A percentile compares a stretch with the other conserved stretches of the same genome.
phyloP scores from a whole-genome alignment of 2,888 invertebrate genomes.

The Monochamus alternatus region DNA sequence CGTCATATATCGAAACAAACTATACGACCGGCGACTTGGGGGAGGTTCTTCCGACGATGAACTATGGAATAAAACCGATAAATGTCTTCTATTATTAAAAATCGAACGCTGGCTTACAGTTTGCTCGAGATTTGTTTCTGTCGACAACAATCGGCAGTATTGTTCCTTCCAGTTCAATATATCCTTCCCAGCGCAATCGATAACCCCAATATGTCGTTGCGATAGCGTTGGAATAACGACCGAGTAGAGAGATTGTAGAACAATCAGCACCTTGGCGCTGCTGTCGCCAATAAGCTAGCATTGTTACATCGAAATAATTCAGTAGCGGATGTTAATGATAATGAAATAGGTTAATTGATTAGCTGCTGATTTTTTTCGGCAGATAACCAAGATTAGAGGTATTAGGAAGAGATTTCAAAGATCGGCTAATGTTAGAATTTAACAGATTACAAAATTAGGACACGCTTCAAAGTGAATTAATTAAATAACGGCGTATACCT shows the following conservation, averaged over 20 bases:
- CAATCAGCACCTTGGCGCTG: conserved; percentile 1
- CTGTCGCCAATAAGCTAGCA: no score
- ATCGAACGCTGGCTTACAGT: neutral
- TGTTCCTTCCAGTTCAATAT: conserved; percentile 9
- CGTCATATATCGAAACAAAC: no score
- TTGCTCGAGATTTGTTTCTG: conserved; percentile 1
- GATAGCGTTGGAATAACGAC: conserved; percentile 8
- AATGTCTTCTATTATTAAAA: neutral
- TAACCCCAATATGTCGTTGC: conserved; percentile 12
- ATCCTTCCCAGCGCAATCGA: conserved; percentile 15
- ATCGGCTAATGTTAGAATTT: neutral
- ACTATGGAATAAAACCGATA: neutral
- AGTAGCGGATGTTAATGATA: no score
- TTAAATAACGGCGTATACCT: neutral
- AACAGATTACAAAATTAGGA: neutral
- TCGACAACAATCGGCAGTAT: neutral
- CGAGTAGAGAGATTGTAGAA: conserved; percentile 1
- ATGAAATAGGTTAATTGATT: no score
- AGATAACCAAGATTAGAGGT: neutral
- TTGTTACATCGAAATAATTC: no score
- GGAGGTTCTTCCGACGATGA: no score
- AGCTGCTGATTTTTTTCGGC: no score
- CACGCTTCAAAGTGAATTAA: neutral
- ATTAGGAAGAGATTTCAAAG: neutral
- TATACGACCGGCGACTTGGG: no score